Evolutionary conservation across 2,888 invertebrate genomes (phyloP), one percentile per base, ranked within the genome.

Genomic region (Cartodere bifasciata): DNA sequence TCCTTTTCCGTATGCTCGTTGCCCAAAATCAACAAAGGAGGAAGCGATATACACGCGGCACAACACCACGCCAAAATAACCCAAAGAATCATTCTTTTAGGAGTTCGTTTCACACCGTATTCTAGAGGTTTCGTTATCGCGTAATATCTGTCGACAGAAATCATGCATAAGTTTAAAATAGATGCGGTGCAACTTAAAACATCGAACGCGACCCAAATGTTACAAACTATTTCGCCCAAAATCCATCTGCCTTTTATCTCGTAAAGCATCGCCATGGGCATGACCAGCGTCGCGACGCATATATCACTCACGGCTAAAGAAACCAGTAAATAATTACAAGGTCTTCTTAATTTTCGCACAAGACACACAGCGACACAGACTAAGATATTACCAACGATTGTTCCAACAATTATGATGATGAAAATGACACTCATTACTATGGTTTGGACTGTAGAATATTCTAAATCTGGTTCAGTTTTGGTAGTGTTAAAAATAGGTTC

Each of bases 161-260:
- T 95, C 72, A 94, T 94, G 60, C 95, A 95, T 41, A 98, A 70
- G 63, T 97, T 97, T 28, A 97, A 68, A 47, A 98, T 98, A 47
- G 94, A 95, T n/a, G 97, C 95, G 12, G 97, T 91, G 56, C 92
- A 95, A 46, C 94, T 92, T 47, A 95, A 73, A 17, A 98, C 91
- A 61, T 98, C 97, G 56, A 92, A 88, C 30, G 88, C 86, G 36
- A 92, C 91, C 95, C 95, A 97, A 39, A 92, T 72, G 55, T 92
- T 88, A 62, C 95, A 95, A 50, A 91, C 78, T 38, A 82, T 70
- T 13, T 79, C 75, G 29, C 94, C 94, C 51, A 97, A 92, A 45
- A 82, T 79, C 97, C 97, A 97, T 47, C 77, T 74, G 36, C 90
- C 91, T 47, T 87, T 70, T 37, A 94, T 76, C 61, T 95, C 94